Percentiles rank a stretch among this genome's conserved stretches.
These are phyloP conservation scores for Drosophila ustulata DNA, from an alignment of 2,888 invertebrate species.

Conservation along the genomic window DNA sequence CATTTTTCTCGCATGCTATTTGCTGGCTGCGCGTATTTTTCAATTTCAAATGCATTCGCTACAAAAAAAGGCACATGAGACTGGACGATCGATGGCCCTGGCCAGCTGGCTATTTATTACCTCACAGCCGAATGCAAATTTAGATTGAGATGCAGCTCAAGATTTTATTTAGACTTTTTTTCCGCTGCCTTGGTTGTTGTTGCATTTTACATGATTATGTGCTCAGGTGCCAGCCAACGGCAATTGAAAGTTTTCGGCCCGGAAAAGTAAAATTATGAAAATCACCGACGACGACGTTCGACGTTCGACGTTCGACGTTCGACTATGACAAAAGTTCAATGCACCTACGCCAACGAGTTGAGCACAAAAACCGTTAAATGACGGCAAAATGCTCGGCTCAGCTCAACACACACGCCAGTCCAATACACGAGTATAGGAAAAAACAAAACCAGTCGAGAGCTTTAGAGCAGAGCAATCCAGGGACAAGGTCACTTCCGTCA, in stretches of 20 bases:
- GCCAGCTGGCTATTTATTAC: slow-evolving; percentile 78
- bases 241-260: slow-evolving; percentile 60
- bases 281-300: slow-evolving; percentile 23
- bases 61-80: slow-evolving; percentile 40
- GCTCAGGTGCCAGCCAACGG: slow-evolving; percentile 27
- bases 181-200: not conserved
- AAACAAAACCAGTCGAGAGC: slow-evolving; percentile 58
- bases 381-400: slow-evolving; percentile 14
- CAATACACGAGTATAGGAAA: slow-evolving; percentile 7
- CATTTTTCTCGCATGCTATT: slow-evolving; percentile 78
- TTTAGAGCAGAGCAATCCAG: slow-evolving; percentile 52
- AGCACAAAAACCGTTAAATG: slow-evolving; percentile 40
- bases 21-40: slow-evolving; percentile 67
- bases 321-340: slow-evolving; percentile 47
- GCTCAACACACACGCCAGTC: slow-evolving; percentile 37
- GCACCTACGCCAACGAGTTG: slow-evolving; percentile 32
- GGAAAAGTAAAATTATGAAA: slow-evolving; percentile 57
- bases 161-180: slow-evolving; percentile 44
- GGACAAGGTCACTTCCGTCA: slow-evolving; percentile 79
- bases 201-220: slow-evolving; percentile 53
- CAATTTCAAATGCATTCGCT: slow-evolving; percentile 67
- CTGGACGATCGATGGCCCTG: slow-evolving; percentile 65
- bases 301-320: slow-evolving; percentile 10
- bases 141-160: slow-evolving; percentile 39
- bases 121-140: slow-evolving; percentile 74